phyloP scores from a whole-genome alignment of 2,113 vertebrate species.

The Megaceryle torquata region DNA sequence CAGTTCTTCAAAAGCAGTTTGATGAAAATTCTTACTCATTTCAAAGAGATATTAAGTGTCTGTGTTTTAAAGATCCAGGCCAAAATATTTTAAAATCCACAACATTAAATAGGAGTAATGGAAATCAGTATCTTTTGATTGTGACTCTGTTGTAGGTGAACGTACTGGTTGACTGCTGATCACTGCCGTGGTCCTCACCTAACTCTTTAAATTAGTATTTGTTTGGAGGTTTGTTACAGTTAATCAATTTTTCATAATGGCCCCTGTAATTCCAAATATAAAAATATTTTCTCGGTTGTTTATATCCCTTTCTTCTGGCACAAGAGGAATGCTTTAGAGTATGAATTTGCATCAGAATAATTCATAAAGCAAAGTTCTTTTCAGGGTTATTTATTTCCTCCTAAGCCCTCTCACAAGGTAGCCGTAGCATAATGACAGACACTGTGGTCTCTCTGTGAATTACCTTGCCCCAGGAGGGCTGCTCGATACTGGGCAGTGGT shows the following conservation, averaged over 20 bases:
- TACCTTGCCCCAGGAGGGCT: background rate
- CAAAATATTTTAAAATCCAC: background rate
- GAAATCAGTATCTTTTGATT: background rate
- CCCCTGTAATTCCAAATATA: constrained; percentile 53
- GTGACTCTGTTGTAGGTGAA: background rate
- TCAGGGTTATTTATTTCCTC: constrained; percentile 19
- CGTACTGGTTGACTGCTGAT: background rate
- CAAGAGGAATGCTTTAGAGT: background rate
- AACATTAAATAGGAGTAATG: background rate
- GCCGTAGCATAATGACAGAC: background rate
- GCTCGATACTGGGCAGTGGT: background rate
- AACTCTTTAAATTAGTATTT: constrained; percentile 16
- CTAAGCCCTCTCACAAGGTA: background rate
- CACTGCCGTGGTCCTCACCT: constrained; percentile 4
- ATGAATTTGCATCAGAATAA: constrained; percentile 64
- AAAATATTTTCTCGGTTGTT: constrained; percentile 44
- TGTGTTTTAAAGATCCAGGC: background rate
- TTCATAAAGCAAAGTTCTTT: constrained; percentile 22
- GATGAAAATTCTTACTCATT: constrained; percentile 1
- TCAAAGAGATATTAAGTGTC: background rate
- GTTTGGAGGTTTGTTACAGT: constrained; percentile 15
- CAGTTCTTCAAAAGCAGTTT: constrained; percentile 3
- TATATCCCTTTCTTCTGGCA: constrained; percentile 39
- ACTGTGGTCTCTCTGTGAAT: background rate
- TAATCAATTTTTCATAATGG: constrained; percentile 63